Conservation (phyloP, 2,113 vertebrate species). For the Poicephalus meyeri region DNA sequence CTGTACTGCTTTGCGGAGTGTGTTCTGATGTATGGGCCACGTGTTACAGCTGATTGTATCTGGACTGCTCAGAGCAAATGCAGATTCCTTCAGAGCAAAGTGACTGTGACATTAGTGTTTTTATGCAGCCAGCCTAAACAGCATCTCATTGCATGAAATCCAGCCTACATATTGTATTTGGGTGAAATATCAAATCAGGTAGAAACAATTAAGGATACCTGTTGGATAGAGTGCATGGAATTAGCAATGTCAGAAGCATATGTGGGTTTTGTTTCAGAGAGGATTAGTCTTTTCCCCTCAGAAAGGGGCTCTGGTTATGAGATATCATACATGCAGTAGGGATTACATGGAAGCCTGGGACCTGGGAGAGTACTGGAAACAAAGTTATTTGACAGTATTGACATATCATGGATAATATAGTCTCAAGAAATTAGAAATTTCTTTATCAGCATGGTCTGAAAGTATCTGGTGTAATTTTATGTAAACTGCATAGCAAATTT, state of each 20-base stretch:
- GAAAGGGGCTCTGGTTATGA: neutral
- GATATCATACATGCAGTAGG: neutral
- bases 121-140: neutral
- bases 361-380: neutral
- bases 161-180: accelerated
- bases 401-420: neutral
- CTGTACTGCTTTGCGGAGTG: neutral
- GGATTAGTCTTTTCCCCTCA: neutral
- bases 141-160: neutral
- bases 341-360: neutral
- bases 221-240: neutral
- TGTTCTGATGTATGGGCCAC: neutral
- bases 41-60: neutral
- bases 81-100: neutral
- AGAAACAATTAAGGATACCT: neutral
- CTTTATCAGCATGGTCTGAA: neutral
- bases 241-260: neutral
- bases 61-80: neutral
- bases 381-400: neutral
- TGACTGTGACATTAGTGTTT: neutral
- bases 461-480: neutral
- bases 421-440: neutral
- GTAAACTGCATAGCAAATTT: neutral
- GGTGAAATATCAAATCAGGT: neutral
- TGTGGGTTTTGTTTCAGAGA: neutral